Evolutionary conservation across 2,113 vertebrate species (phyloP).

Genomic region (Otolemur garnettii): DNA sequence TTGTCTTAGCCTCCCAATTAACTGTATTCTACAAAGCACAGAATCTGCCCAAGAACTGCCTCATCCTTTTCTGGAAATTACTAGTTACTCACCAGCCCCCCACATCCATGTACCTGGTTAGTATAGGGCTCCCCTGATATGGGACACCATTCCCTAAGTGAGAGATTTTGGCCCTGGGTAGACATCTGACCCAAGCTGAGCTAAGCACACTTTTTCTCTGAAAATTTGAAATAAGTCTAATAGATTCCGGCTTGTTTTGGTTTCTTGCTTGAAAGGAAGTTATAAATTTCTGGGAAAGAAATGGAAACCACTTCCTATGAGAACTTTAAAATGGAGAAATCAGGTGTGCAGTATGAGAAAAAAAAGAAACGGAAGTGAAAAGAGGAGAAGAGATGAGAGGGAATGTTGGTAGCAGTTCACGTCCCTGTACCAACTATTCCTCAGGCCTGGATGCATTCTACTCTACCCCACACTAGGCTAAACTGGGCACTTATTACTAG

Average conservation of each 20-base stretch:
- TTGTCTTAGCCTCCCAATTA: too few species aligned
- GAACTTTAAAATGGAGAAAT: not conserved
- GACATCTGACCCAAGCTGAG: not conserved
- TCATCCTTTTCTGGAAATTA: slow-evolving; percentile 1
- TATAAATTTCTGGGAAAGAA: not conserved
- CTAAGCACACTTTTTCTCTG: not conserved
- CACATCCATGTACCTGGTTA: not conserved
- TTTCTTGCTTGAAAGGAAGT: not conserved
- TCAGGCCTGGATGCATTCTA: not conserved
- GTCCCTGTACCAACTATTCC: not conserved
- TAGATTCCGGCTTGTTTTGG: not conserved
- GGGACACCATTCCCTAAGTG: not conserved
- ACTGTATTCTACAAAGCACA: not conserved
- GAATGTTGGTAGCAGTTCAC: not conserved
- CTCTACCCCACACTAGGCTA: not conserved
- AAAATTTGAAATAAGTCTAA: not conserved
- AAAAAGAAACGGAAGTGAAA: not conserved
- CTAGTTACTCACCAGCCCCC: not conserved
- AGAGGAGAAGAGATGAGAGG: not conserved
- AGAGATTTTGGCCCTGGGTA: not conserved
- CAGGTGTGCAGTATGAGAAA: not conserved
- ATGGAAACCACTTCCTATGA: not conserved
- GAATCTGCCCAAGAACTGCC: not conserved
- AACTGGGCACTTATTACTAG: not conserved
- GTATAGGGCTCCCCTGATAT: not conserved